Evolutionary conservation across 1,140 invertebrate species (phyloP).

Genomic region (Daktulosphaira vitifoliae): DNA sequence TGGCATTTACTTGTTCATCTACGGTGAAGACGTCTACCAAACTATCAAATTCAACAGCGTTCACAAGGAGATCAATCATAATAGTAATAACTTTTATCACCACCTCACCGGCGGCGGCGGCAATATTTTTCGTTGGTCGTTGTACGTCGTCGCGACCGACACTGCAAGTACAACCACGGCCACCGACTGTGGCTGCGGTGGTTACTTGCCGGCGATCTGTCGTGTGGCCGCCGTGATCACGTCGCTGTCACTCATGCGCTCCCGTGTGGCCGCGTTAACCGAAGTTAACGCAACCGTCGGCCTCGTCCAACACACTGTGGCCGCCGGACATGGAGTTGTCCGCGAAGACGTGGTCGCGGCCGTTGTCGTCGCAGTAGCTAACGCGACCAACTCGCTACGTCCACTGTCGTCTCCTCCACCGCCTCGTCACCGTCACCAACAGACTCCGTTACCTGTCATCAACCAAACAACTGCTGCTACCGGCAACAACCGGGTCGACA

Average conservation of each 20-base stretch:
- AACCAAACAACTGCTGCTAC: background rate
- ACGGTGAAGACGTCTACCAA: background rate
- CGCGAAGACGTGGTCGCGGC: background rate
- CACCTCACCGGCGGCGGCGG: background rate
- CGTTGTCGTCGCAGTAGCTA: background rate
- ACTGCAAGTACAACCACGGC: slow-evolving; percentile 13
- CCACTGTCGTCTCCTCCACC: background rate
- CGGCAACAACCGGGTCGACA: background rate
- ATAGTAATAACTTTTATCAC: background rate
- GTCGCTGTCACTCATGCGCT: slow-evolving; percentile 29
- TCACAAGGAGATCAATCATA: background rate
- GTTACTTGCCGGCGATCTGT: slow-evolving; percentile 29
- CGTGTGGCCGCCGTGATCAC: slow-evolving; percentile 30
- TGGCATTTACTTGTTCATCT: too few relatives aligned
- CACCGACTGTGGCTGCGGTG: slow-evolving; percentile 22
- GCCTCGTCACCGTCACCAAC: background rate
- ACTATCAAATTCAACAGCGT: too few relatives aligned
- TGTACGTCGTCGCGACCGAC: slow-evolving; percentile 4
- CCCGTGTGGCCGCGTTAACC: slow-evolving; percentile 17
- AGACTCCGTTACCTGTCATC: background rate
- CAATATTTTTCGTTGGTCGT: background rate
- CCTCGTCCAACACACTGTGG: background rate
- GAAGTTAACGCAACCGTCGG: slow-evolving; percentile 13
- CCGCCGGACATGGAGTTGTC: background rate
- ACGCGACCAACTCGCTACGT: background rate